Conservation (phyloP, 2,113 vertebrate genomes). For the Heterotis niloticus region DNA sequence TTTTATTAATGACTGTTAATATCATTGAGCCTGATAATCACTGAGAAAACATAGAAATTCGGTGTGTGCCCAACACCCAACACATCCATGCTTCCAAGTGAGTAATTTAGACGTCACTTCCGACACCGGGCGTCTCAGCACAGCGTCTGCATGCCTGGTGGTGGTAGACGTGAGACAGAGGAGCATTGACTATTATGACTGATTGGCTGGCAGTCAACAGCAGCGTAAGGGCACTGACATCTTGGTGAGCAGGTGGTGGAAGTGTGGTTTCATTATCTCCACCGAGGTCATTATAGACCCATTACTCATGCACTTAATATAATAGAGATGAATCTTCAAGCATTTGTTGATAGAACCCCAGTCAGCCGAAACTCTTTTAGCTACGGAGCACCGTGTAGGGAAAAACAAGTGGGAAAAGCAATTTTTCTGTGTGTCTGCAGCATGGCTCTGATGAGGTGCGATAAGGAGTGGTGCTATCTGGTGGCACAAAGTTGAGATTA, state of each 20-base stretch:
- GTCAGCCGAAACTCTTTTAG: neutral
- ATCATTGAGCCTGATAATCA: neutral
- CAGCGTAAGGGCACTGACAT: constrained; percentile 41
- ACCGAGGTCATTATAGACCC: constrained; percentile 41
- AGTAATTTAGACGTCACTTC: neutral
- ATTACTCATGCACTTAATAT: constrained; percentile 47
- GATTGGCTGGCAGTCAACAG: constrained; percentile 42
- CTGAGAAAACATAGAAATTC: neutral
- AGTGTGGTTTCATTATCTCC: constrained; percentile 48
- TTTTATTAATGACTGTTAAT: no score
- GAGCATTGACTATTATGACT: constrained; percentile 30
- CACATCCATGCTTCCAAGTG: no score
- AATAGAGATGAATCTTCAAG: constrained; percentile 41
- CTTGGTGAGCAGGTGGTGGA: constrained; percentile 46
- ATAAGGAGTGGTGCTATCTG: constrained; percentile 5
- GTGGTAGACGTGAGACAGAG: constrained; percentile 32
- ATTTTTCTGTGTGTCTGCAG: neutral
- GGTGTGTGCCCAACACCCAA: no score
- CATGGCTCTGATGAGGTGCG: constrained; percentile 10
- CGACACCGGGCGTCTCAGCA: neutral
- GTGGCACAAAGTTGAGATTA: constrained; percentile 10
- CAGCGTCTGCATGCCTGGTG: neutral
- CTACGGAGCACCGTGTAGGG: neutral
- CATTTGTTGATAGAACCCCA: constrained; percentile 30
- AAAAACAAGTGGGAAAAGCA: neutral